Conservation (phyloP, 2,888 invertebrate species). For the Chydorus sphaericus region DNA sequence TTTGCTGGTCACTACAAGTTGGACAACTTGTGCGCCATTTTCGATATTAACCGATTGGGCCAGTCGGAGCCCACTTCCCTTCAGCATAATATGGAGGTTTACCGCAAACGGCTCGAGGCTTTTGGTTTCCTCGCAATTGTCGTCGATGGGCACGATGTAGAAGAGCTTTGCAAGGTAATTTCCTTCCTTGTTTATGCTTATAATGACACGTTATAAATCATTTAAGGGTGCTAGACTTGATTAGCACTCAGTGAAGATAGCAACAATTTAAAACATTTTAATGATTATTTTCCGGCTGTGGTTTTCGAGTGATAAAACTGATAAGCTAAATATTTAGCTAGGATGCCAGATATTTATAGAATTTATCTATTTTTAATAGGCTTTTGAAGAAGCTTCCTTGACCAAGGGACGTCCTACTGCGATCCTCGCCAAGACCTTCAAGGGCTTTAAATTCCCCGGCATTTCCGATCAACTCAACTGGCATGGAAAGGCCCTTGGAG, state of each 20-base stretch:
- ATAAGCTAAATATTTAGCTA: neutral
- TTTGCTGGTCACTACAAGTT: constrained; percentile 90
- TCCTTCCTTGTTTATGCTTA: neutral
- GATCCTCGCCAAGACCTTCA: constrained; percentile 87
- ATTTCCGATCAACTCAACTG: constrained; percentile 90
- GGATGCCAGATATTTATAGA: neutral
- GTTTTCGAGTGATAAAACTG: neutral
- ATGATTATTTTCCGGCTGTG: neutral
- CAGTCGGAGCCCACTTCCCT: constrained; percentile 92
- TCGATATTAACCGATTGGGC: constrained; percentile 93
- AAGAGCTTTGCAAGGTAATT: constrained; percentile 59
- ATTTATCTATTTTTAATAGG: constrained; percentile 30
- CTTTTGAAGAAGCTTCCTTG: constrained; percentile 61
- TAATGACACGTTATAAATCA: neutral
- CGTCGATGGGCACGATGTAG: constrained; percentile 92
- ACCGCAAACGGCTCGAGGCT: constrained; percentile 67
- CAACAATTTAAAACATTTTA: neutral
- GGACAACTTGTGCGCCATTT: constrained; percentile 90
- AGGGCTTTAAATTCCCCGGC: constrained; percentile 75
- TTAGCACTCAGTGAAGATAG: neutral
- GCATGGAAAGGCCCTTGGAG: constrained; percentile 94
- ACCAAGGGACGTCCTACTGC: constrained; percentile 77
- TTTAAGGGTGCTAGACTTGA: neutral
- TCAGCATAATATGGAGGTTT: constrained; percentile 78
- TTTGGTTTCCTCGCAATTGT: constrained; percentile 84